Conservation (phyloP, 2,113 vertebrate genomes). For the Labeo catla region DNA sequence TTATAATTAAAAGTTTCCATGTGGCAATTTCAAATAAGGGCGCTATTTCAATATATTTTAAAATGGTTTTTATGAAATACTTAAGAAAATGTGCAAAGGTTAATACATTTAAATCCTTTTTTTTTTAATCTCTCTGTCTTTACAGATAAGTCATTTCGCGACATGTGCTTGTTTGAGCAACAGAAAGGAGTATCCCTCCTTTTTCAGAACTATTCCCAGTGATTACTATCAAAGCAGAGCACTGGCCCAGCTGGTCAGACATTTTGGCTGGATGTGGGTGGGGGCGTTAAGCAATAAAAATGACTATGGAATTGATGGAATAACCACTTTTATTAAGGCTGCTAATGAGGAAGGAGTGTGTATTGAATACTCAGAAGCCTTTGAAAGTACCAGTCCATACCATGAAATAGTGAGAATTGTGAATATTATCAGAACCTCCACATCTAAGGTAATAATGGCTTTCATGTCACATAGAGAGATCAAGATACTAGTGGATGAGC, state of each 20-base stretch:
- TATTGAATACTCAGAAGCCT: slow-evolving; percentile 73
- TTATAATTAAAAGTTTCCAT: too few species aligned
- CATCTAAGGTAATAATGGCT: slow-evolving; percentile 75
- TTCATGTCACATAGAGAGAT: slow-evolving; percentile 79
- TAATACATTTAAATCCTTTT: too few species aligned
- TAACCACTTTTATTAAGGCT: slow-evolving; percentile 69
- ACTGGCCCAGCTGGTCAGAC: slow-evolving; percentile 73
- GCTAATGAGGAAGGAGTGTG: slow-evolving; percentile 75
- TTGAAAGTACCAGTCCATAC: slow-evolving; percentile 72
- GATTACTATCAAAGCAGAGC: slow-evolving; percentile 79
- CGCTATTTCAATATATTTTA: neutral
- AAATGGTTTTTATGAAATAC: neutral
- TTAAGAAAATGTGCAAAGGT: neutral
- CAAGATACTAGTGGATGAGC: slow-evolving; percentile 69
- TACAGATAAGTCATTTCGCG: slow-evolving; percentile 80
- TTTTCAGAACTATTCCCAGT: slow-evolving; percentile 81
- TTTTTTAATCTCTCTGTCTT: slow-evolving; percentile 11
- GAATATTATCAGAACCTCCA: slow-evolving; percentile 68
- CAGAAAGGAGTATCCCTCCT: slow-evolving; percentile 75
- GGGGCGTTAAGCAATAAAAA: slow-evolving; percentile 77
- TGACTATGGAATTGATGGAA: slow-evolving; percentile 74
- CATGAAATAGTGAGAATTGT: slow-evolving; percentile 65
- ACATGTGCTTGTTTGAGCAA: slow-evolving; percentile 78
- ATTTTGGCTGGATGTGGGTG: slow-evolving; percentile 81
- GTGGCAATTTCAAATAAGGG: neutral